phyloP scores from a whole-genome alignment of 2,797 vertebrate genomes.

The Pogoniulus pusillus region DNA sequence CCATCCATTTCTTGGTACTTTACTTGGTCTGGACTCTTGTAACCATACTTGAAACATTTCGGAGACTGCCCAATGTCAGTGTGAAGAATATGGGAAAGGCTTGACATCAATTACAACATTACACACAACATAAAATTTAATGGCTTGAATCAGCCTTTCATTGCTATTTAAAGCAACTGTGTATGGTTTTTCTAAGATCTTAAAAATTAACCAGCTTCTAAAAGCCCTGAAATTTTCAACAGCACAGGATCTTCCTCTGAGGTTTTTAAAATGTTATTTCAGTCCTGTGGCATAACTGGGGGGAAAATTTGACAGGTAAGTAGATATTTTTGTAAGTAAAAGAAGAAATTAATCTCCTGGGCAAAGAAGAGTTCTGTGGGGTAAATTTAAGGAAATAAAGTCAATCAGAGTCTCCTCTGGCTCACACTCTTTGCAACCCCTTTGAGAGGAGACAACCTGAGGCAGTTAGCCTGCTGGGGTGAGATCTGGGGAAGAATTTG shows the following conservation, averaged over 20 bases:
- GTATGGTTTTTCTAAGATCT: conserved; percentile 72
- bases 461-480: not conserved
- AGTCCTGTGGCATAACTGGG: not conserved
- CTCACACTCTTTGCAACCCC: not conserved
- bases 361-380: not conserved
- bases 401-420: not conserved
- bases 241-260: conserved; percentile 7
- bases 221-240: conserved; percentile 51
- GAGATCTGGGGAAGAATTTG: conserved; percentile 8
- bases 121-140: conserved; percentile 88
- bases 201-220: conserved; percentile 76
- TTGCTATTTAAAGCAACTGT: conserved; percentile 77
- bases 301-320: conserved; percentile 37
- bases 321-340: conserved; percentile 20
- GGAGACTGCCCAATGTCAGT: conserved; percentile 77
- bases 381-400: not conserved
- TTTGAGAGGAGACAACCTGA: not conserved
- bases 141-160: conserved; percentile 77
- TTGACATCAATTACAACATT: conserved; percentile 86
- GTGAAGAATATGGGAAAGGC: conserved; percentile 75
- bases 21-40: conserved; percentile 63
- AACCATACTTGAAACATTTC: conserved; percentile 48
- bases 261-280: conserved; percentile 25
- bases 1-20: conserved; percentile 69
- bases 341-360: conserved; percentile 6